Conservation (phyloP, 2,797 vertebrate species). For the Ceryle rudis region DNA sequence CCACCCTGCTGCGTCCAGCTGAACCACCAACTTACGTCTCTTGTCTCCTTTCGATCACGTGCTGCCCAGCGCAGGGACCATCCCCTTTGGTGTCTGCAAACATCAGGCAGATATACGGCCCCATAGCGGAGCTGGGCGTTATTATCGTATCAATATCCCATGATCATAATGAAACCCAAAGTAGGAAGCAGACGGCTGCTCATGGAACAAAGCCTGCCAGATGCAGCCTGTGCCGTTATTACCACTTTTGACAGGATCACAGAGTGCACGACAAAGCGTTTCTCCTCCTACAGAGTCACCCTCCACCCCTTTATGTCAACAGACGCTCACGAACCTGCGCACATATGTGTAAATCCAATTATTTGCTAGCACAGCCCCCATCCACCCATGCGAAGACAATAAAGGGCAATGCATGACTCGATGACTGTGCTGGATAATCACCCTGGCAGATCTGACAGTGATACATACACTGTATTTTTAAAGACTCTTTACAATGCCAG, state of each 20-base stretch:
- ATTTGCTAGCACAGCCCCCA: neutral
- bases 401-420: fast-evolving
- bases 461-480: neutral
- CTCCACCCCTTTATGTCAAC: neutral
- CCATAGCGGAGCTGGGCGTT: neutral
- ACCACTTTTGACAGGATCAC: neutral
- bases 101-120: neutral
- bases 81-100: neutral
- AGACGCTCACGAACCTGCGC: fast-evolving
- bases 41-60: neutral
- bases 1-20: too few species aligned
- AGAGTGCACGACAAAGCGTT: neutral
- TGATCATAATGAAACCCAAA: neutral
- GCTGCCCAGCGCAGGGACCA: fast-evolving
- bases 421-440: neutral
- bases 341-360: neutral
- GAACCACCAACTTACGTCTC: fast-evolving
- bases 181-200: neutral
- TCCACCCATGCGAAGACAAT: neutral
- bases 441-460: neutral
- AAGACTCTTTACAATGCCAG: neutral
- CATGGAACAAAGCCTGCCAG: neutral
- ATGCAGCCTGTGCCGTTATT: neutral
- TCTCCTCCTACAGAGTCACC: neutral
- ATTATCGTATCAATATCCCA: neutral